Conservation (phyloP, 2,113 vertebrate genomes). For the Aphelocoma coerulescens region DNA sequence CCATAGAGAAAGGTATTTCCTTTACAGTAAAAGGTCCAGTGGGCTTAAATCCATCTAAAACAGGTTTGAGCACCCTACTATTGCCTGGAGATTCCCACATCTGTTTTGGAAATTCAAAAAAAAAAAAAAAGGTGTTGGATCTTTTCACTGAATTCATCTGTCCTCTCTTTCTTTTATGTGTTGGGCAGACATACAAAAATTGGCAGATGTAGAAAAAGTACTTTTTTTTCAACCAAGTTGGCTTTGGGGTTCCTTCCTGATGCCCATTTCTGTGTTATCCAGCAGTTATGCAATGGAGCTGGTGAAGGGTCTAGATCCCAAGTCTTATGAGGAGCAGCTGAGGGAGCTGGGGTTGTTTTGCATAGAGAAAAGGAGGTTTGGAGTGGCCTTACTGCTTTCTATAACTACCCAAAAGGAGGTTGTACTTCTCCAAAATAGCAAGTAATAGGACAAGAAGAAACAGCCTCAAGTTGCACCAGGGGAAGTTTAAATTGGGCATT, state of each 20-base stretch:
- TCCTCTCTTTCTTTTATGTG: background rate
- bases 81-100: background rate
- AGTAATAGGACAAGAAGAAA: background rate
- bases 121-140: background rate
- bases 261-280: background rate
- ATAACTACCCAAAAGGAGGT: background rate
- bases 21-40: background rate
- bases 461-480: background rate
- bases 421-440: background rate
- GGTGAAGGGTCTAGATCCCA: background rate
- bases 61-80: background rate
- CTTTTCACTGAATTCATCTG: background rate
- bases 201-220: background rate
- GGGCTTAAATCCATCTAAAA: background rate
- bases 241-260: background rate
- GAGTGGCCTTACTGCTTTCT: background rate
- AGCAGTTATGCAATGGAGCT: background rate
- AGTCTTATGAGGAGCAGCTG: background rate
- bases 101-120: background rate
- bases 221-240: background rate
- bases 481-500: background rate
- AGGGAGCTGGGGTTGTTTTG: background rate
- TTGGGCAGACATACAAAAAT: background rate
- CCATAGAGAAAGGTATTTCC: background rate
- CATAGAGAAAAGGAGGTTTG: background rate